These are phyloP conservation scores for Blastomussa wellsi DNA, from an alignment of 92 coral and sea anemone species.

Conservation along the genomic window DNA sequence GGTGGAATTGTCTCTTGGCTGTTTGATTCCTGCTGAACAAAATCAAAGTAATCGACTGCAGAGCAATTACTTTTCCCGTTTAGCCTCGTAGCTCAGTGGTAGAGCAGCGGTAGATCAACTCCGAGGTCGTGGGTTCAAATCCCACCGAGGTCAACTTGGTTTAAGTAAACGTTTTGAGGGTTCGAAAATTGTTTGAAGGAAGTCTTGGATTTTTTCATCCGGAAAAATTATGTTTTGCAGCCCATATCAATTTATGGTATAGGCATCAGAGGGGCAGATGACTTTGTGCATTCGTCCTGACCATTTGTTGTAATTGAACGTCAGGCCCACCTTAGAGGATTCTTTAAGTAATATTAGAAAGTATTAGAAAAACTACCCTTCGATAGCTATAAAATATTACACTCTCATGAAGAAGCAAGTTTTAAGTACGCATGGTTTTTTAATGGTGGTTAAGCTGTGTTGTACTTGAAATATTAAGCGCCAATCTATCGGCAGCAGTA, in stretches of 20 bases:
- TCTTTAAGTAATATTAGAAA: neutral
- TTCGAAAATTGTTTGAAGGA: no score
- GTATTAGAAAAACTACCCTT: neutral
- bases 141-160: neutral
- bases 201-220: no score
- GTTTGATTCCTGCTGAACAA: neutral
- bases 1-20: neutral
- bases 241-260: neutral
- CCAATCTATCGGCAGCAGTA: neutral
- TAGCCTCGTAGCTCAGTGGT: constrained; percentile 7
- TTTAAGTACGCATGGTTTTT: neutral
- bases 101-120: neutral
- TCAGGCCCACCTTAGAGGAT: neutral
- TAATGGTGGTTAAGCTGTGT: neutral
- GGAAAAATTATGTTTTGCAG: neutral
- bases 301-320: neutral
- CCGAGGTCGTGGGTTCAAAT: constrained; percentile 5
- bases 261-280: neutral
- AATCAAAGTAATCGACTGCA: neutral
- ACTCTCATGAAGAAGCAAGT: neutral
- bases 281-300: neutral
- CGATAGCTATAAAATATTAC: neutral
- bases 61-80: neutral
- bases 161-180: no score
- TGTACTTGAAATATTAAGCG: neutral